These are phyloP conservation scores for Pantherophis guttatus DNA, from an alignment of 2,113 vertebrate genomes.

Conservation along the genomic window DNA sequence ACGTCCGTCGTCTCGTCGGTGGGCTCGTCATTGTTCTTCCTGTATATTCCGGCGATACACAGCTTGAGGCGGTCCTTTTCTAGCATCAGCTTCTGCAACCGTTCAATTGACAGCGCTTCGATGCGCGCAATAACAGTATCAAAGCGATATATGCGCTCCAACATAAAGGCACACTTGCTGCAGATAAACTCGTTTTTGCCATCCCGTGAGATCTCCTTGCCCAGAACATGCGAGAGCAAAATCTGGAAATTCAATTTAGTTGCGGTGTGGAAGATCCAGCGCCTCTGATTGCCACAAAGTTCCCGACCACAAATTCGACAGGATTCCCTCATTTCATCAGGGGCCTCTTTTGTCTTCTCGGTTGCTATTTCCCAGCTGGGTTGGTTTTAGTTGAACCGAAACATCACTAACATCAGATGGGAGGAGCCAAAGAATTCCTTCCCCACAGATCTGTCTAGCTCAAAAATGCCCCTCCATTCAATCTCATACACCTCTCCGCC, in stretches of 20 bases:
- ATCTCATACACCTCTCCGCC: background rate
- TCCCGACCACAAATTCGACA: constrained; percentile 93
- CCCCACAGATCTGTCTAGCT: background rate
- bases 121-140: constrained; percentile 94
- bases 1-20: constrained; percentile 72
- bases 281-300: constrained; percentile 92
- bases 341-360: rapidly evolving
- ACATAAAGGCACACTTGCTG: constrained; percentile 96
- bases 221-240: constrained; percentile 88
- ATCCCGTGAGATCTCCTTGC: constrained; percentile 83
- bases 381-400: background rate
- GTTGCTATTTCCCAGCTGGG: background rate
- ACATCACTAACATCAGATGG: background rate
- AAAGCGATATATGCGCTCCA: constrained; percentile 94
- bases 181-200: constrained; percentile 92
- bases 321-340: constrained; percentile 79
- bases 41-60: constrained; percentile 84
- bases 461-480: background rate
- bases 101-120: constrained; percentile 92
- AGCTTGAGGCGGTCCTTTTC: constrained; percentile 90
- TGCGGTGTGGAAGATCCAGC: constrained; percentile 94
- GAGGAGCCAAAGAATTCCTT: background rate
- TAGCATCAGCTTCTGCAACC: constrained; percentile 86
- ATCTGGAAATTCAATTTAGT: constrained; percentile 91
- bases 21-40: constrained; percentile 75